Evolutionary conservation across 1,140 invertebrate species (phyloP).

Genomic region (Eurosta solidaginis): DNA sequence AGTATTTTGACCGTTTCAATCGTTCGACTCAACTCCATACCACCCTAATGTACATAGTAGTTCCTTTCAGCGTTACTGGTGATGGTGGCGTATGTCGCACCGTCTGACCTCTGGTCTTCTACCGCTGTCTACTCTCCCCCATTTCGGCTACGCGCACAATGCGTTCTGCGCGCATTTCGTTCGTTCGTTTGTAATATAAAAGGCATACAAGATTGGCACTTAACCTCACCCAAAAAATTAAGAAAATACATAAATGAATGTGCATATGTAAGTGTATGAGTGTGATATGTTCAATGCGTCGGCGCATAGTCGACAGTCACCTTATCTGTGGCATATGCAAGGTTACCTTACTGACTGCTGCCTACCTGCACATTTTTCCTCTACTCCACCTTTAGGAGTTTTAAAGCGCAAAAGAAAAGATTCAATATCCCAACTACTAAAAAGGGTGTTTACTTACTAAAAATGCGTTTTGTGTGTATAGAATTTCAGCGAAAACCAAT

Average conservation of each 20-base stretch:
- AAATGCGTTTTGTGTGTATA: not conserved
- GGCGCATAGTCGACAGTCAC: not conserved
- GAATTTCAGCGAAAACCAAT: not conserved
- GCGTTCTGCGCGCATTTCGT: not conserved
- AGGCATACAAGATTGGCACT: not conserved
- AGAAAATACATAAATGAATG: not conserved
- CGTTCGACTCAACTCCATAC: no score
- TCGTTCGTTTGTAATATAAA: not conserved
- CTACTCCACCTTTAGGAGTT: not conserved
- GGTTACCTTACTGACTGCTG: not conserved
- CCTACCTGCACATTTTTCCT: not conserved
- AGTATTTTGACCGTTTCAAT: no score
- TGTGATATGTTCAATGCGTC: not conserved
- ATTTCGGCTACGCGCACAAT: not conserved
- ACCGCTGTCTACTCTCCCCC: not conserved
- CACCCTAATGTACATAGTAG: no score
- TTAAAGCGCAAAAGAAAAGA: constrained; percentile 5
- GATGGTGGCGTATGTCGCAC: no score
- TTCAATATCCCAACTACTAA: no score
- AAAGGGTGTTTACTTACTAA: constrained; percentile 9
- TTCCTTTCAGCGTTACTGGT: not conserved
- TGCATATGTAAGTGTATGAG: not conserved
- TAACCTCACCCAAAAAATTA: constrained; percentile 3
- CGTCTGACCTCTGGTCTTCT: no score
- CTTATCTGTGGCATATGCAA: not conserved